phyloP scores from a whole-genome alignment of 1,140 invertebrate species.

The Macrosteles quadrilineatus region DNA sequence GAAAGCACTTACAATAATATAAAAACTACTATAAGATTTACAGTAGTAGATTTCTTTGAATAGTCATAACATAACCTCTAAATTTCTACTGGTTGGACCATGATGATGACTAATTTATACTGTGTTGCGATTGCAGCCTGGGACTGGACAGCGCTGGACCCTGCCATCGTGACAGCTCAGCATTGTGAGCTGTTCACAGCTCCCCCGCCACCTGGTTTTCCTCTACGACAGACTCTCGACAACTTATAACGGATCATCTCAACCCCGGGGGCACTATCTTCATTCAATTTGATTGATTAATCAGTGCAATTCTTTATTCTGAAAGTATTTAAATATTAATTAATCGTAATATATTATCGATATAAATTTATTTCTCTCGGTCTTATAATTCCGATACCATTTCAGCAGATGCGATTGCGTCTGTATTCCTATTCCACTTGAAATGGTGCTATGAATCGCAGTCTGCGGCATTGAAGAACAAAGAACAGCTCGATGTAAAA shows the following conservation, averaged over 20 bases:
- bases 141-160: conserved; percentile 84
- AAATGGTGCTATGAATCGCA: conserved; percentile 6
- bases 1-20: too few relatives aligned
- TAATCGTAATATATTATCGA: conserved; percentile 12
- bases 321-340: background rate
- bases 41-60: too few relatives aligned
- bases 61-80: too few relatives aligned
- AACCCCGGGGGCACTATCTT: conserved; percentile 9
- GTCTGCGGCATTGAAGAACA: background rate
- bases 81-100: too few relatives aligned
- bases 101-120: too few relatives aligned
- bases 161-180: conserved; percentile 75
- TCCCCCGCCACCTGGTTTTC: conserved; percentile 56
- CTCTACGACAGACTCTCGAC: conserved; percentile 46
- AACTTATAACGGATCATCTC: conserved; percentile 14
- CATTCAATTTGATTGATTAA: background rate
- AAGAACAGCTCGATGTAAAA: background rate
- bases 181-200: conserved; percentile 54
- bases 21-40: too few relatives aligned
- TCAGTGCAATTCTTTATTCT: conserved; percentile 7
- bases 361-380: conserved; percentile 9
- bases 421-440: background rate
- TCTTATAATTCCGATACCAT: conserved; percentile 3
- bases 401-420: background rate
- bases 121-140: conserved; percentile 36